Base-by-base conservation (phyloP, 2,888 invertebrate genomes). In the Magallana nippona region DNA sequence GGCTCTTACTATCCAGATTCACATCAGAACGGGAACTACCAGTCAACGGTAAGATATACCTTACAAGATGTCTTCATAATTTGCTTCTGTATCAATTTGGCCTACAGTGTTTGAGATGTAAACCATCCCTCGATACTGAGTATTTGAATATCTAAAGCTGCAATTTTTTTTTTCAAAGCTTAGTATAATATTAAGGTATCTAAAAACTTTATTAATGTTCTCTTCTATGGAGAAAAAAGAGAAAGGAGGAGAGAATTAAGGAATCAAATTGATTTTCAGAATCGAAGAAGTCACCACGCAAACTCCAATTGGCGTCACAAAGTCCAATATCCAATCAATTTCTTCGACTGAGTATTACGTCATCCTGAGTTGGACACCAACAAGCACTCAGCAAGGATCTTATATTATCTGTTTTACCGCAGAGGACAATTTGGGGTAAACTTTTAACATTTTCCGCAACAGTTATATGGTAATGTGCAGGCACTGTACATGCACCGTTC, bases 401-500 rank as follows among this genome's bases (percentile, higher is more conserved):
- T 71, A 71, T 22, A 71, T 71, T 15, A 71, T 71, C 11, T 71
- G 71, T 22, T 71, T 71, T 22, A 71, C 71, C 15, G 71, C 22
- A 22, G 71, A 71, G 15, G 71, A 71, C 27, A 71, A 71, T 15
- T 71, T 71, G 27, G 71, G 71, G 71, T 71, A 22, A 60, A 60
- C 10, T 44, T 44, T 44, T 44, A 44, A 44, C 44, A 5, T 44
- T 44, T 44, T 44, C 44, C 8, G 8, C 44, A 44, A 44, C 44
- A 44, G 44, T 8, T 44, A 44, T 44, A 44, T 8, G 44, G 5
- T 44, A 44, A 0, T 44, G 44, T 44, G 44, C 44, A 44, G 44
- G 5, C 8, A 44, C 44, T 44, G 44, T 44, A 44, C 44, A 44
- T 8, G 8, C 44, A 44, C 0, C 0, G 44, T 44, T 44, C 44